Percentiles rank a stretch among this genome's conserved stretches.
Evolutionary conservation across 2,797 vertebrate genomes (phyloP).

Genomic region (Galaxias olidus): DNA sequence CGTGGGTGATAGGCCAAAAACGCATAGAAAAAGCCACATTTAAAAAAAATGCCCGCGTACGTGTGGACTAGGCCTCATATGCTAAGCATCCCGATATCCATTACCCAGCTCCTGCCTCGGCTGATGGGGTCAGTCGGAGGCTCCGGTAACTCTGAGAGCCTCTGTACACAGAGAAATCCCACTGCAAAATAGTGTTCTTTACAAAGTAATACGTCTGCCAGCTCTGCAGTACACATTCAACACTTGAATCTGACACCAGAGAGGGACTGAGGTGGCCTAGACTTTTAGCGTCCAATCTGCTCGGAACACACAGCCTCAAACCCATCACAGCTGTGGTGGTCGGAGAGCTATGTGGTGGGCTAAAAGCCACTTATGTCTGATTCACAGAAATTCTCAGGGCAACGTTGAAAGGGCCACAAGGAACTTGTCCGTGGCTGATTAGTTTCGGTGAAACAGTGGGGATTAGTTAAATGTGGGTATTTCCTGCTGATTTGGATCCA

Average conservation of each 20-base stretch:
- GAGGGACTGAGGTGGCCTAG: constrained; percentile 29
- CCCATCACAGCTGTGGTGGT: constrained; percentile 18
- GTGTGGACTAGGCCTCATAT: no score
- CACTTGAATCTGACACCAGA: constrained; percentile 2
- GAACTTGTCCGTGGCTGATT: neutral
- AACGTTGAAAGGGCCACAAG: constrained; percentile 7
- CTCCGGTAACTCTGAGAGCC: no score
- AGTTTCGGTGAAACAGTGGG: neutral
- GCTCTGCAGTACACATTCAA: constrained; percentile 29
- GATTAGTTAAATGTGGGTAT: no score
- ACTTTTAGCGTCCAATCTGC: constrained; percentile 42
- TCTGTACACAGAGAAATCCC: neutral
- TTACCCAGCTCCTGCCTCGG: no score
- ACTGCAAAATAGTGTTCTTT: constrained; percentile 13
- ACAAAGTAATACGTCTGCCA: constrained; percentile 27
- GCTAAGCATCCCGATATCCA: no score
- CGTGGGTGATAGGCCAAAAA: no score
- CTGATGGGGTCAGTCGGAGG: no score
- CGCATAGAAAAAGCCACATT: no score
- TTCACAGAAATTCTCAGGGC: constrained; percentile 13
- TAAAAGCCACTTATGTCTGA: constrained; percentile 34
- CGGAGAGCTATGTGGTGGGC: constrained; percentile 23
- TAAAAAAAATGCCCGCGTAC: no score
- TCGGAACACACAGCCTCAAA: constrained; percentile 45
- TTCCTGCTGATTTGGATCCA: no score